Evolutionary conservation across 2,888 invertebrate genomes (phyloP), one percentile per base, ranked within the genome.

Genomic region (Pyrocoelia pectoralis): DNA sequence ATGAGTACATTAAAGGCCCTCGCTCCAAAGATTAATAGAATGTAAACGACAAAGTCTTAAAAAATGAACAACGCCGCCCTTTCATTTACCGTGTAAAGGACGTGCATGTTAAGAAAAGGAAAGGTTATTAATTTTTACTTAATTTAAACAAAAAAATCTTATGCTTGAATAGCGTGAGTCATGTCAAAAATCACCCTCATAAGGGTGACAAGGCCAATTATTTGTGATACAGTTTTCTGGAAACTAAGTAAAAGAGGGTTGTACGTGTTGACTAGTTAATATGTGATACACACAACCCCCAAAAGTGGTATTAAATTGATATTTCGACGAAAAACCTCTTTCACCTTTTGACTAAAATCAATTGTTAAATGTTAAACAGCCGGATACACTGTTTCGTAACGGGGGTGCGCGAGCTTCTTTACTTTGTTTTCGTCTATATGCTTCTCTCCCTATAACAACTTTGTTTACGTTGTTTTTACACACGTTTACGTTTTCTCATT

Each of bases 171-270:
- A 54, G 29, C 54, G 54, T 63, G 63, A 63, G 58, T 63, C 63
- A 63, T 43, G 58, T 63, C 54, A 63, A 60, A 43, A 43, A 29
- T 53, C 57, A 57, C 63, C 63, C 63, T 54, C 58, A 58, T 63
- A 50, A 41, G 58, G 54, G 53, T 40, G 63, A 53, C 41, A 53
- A 24, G n/a, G 58, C 63, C 63, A 63, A 63, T 63, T 63, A 63
- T 63, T 57, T 58, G 58, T 63, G 58, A 63, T 56, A 58, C 63
- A 43, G 38, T 51, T 61, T 61, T 56, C 56, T 33, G 43, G 18
- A 52, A 58, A 58, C 51, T 52, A 29, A 51, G 29, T 12, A 4
- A 50, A 51, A 56, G 33, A 41, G 54, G 61, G 49, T 43, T 49
- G 49, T 8, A 48, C 15, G 49, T 49, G 13, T 56, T 63, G 58